Evolutionary conservation across 2,888 invertebrate genomes (phyloP), one percentile per base, ranked within the genome.

Genomic region (Agriotes lineatus): DNA sequence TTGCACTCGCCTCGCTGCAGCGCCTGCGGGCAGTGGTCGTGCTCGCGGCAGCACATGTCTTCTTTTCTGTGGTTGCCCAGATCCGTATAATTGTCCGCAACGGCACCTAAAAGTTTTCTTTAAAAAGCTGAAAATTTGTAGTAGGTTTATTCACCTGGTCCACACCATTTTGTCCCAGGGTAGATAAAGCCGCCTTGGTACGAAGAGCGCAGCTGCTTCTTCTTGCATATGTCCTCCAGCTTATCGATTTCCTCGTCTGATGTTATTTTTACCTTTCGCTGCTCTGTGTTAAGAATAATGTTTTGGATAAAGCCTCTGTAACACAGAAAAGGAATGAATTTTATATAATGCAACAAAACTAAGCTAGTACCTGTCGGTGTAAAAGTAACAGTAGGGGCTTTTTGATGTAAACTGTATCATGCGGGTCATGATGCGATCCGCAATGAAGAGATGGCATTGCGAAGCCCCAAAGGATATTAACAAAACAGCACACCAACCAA

Each of bases 131-230:
- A n/a, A n/a, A n/a, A n/a, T n/a, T n/a, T 86, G n/a, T 1, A 65
- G 42, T n/a, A 25, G 7, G 3, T 25, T 25, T 25, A 7, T 25
- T n/a, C 76, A 85, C 87, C 93, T 54, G 90, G 90, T 0, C 93
- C 93, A 80, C 93, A 93, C 92, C 93, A 93, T 79, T 92, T 92
- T 0, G 93, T 93, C 1, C 93, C 93, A 61, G 90, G 89, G 78
- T 88, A 88, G 33, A 88, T 87, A 76, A 88, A 88, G n/a, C 88
- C 87, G 2, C 82, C 82, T 65, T 83, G 81, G 67, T 81, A 78
- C 4, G 79, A 76, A 0, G 79, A 75, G 12, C 75, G 69, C 5
- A 81, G 76, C 19, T 76, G 73, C 56, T 80, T 77, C 48, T 73
- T 76, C 25, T 73, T 85, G 75, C 90, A 90, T 5, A 89, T 88